Evolutionary conservation across 2,113 vertebrate species (phyloP), one percentile per base, ranked within the genome.

Genomic region (Fulmarus glacialis): DNA sequence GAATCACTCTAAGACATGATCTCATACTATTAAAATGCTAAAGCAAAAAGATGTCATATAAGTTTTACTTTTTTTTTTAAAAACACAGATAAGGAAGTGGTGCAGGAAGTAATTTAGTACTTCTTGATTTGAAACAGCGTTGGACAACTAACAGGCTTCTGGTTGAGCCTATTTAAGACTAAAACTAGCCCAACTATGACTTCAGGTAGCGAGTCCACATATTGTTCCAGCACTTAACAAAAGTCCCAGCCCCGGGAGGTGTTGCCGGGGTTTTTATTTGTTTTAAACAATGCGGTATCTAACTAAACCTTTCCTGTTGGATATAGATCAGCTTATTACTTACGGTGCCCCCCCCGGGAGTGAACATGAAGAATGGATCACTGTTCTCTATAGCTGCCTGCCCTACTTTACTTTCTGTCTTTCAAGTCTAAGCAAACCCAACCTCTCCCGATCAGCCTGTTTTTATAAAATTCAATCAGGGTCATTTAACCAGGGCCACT

Each of bases 161-260:
- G 18, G 18, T 6, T 20, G 42, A 63, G 26, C 24, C 24, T 24
- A 4, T 20, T 43, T n/a, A 68, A 40, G 34, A 40, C 7, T 15
- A 45, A 71, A 70, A 43, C 4, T 6, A 56, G 43, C 43, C 26
- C 38, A 53, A 8, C 16, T 23, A 3, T 0, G 0, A 11, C 13
- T 56, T 60, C 0, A 1, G 20, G 45, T 17, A 19, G 12, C 0
- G 2, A 55, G 30, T 10, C 40, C 17, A 8, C 36, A 7, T 8
- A 8, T 4, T 34, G 16, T 38, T 73, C 38, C 55, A 56, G 66
- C n/a, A 32, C 38, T 34, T 38, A 4, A 36, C 30, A 11, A 4
- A 32, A 62, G 70, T 15, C 43, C 70, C 64, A 53, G 79, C 56
- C 79, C 71, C 20, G 21, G 45, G 42, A 85, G 60, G 38, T 2